Evolutionary conservation across 2,888 invertebrate genomes (phyloP).

Genomic region (Philereme transversata): DNA sequence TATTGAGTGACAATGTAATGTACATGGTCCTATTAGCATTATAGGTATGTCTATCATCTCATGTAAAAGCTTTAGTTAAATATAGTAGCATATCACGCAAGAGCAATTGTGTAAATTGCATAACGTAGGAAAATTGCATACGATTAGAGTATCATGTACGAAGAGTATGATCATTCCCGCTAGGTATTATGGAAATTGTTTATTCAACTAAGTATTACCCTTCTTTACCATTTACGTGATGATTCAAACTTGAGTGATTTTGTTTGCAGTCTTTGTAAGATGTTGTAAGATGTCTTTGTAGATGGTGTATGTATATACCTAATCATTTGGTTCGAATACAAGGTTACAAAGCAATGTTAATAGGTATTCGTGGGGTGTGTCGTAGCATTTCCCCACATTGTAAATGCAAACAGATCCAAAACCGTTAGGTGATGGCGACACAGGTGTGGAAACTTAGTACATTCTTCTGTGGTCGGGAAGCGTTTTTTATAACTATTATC

Average conservation of each 20-base stretch:
- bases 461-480: neutral
- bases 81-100: conserved; percentile 14
- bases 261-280: no score
- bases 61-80: conserved; percentile 6
- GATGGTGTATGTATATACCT: no score
- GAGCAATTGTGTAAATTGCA: neutral
- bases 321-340: no score
- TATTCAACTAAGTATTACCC: no score
- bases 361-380: conserved; percentile 2
- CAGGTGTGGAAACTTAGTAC: conserved; percentile 30
- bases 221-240: no score
- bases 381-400: neutral
- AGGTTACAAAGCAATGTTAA: no score
- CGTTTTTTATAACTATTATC: no score
- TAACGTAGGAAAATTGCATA: conserved; percentile 6
- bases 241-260: no score
- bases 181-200: no score
- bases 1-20: conserved; percentile 14
- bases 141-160: no score
- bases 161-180: no score
- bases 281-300: no score
- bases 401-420: neutral
- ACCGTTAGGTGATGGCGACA: neutral
- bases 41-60: conserved; percentile 10
- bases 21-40: conserved; percentile 2